Percentiles rank a stretch among this genome's conserved stretches.
Conservation (phyloP, 2,113 vertebrate genomes). For the Dendrocopos noguchii region DNA sequence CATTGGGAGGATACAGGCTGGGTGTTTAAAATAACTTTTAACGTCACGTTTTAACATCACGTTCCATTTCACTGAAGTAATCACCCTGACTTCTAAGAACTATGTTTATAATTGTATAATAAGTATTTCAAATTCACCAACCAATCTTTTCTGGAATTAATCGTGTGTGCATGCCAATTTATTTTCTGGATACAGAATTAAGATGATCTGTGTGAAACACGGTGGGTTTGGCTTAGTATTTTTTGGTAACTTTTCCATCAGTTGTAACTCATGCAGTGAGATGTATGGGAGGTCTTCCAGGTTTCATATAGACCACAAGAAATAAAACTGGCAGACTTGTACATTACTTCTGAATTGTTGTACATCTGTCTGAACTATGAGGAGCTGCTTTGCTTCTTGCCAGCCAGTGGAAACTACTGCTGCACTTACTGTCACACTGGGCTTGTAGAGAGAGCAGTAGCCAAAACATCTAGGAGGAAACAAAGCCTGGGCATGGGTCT, state of each 20-base stretch:
- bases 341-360: neutral
- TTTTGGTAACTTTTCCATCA: conserved; percentile 11
- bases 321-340: neutral
- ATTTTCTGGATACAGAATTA: neutral
- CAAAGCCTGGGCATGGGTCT: neutral
- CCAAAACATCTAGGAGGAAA: neutral
- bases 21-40: neutral
- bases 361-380: neutral
- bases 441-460: neutral
- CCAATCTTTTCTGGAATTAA: neutral
- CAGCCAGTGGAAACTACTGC: neutral
- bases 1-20: fast-evolving
- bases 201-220: neutral
- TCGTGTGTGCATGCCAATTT: neutral
- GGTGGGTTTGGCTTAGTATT: neutral
- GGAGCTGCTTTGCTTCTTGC: neutral
- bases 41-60: neutral
- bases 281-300: neutral
- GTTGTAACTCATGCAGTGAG: neutral
- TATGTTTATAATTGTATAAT: neutral
- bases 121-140: neutral
- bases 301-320: neutral
- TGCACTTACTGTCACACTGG: neutral
- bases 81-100: neutral
- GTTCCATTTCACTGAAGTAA: neutral